A percentile compares a stretch with the other conserved stretches of the same genome.
These are phyloP conservation scores for Pseudomyrmex sp. DNA, from an alignment of 1,140 invertebrate genomes.

Conservation along the genomic window DNA sequence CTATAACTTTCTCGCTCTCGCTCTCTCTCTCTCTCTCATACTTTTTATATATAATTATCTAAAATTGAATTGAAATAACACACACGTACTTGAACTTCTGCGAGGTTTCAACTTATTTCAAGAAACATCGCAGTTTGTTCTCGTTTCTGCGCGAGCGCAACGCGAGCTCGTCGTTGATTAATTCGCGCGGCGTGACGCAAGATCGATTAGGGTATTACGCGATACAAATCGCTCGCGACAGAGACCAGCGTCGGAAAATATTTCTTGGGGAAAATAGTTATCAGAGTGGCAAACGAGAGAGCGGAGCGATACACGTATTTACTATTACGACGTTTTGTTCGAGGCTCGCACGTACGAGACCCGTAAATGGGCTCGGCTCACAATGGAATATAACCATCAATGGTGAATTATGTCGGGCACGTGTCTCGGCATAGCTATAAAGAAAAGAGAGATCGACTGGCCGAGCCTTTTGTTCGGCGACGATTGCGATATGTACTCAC, in stretches of 20 bases:
- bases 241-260: slow-evolving; percentile 23
- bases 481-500: slow-evolving; percentile 47
- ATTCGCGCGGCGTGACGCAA: slow-evolving; percentile 39
- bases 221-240: slow-evolving; percentile 48
- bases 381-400: slow-evolving; percentile 82
- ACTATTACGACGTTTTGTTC: slow-evolving; percentile 71
- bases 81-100: neutral
- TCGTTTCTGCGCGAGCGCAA: slow-evolving; percentile 9
- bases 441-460: slow-evolving; percentile 71
- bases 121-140: slow-evolving; percentile 6
- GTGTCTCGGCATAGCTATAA: slow-evolving; percentile 78
- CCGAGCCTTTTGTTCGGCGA: slow-evolving; percentile 70
- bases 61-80: neutral
- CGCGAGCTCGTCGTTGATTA: slow-evolving; percentile 39
- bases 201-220: slow-evolving; percentile 52
- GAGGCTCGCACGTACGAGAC: slow-evolving; percentile 67
- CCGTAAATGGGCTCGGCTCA: slow-evolving; percentile 77
- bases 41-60: neutral
- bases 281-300: slow-evolving; percentile 24
- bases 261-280: slow-evolving; percentile 65
- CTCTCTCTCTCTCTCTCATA: no score
- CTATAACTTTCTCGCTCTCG: no score
- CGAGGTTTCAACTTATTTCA: slow-evolving; percentile 15
- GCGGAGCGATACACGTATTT: slow-evolving; percentile 63
- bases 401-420: slow-evolving; percentile 81